Evolutionary conservation across 2,888 invertebrate species (phyloP), one percentile per base, ranked within the genome.

Genomic region (Yponomeuta evonymella): DNA sequence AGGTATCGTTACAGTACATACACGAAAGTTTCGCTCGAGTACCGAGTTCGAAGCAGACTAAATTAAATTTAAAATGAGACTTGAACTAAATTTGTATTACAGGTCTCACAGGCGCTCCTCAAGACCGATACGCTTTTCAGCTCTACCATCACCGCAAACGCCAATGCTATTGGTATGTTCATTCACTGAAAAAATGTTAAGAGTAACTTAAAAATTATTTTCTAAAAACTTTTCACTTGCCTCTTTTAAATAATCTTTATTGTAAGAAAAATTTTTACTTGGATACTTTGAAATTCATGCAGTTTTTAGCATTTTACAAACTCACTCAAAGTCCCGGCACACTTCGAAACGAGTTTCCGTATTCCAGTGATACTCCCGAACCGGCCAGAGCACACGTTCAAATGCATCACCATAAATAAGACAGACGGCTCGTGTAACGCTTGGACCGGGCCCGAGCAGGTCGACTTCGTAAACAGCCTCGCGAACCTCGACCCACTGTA

Each of bases 401-500:
- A 96, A 86, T 96, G 97, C 80, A 93, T 98, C 69, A 96, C 97
- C 30, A 98, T 98, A 75, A 98, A 96, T 84, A 97, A 97, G 81
- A 93, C 94, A 63, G 98, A 98, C 81, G 98, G 98, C 23, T 95
- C 95, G 74, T 98, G 98, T 83, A 95, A 95, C 72, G 95, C 97
- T 15, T 98, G 97, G 90, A 94, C 94, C 74, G 96, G 96, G 10
- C 89, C 93, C 23, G 97, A 97, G 78, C 98, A 98, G 86, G 96
- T 96, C 0, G 96, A 97, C 83, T 96, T 98, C 75, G 95, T 94
- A 29, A 95, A 95, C 77, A 95, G 95, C 75, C 95, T 96, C 69
- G 95, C 96, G 0, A 96, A 96, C 79, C 92, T 99, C 78, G 99
- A 99, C 90, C 97, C 98, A 0, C 93, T 96, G 70, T 98, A 98